Conservation (phyloP, 2,113 vertebrate species). For the Cichladusa arquata region DNA sequence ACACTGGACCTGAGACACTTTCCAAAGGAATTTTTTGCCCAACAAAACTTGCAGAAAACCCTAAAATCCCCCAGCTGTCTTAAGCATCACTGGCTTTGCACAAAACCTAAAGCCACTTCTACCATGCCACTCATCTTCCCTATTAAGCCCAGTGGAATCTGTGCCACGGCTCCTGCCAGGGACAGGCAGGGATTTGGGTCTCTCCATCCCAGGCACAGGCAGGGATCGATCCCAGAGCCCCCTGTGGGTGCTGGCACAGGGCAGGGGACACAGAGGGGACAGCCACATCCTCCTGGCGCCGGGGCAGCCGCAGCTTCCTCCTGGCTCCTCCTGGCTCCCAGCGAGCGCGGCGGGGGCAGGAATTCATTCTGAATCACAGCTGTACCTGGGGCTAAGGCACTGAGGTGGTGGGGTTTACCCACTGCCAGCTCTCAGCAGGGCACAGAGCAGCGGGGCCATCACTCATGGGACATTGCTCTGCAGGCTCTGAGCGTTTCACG, state of each 20-base stretch:
- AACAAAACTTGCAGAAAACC: neutral
- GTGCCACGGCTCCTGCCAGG: accelerated
- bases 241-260: neutral
- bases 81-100: constrained; percentile 13
- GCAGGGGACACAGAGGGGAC: neutral
- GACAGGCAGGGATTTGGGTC: accelerated
- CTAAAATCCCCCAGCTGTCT: constrained; percentile 1
- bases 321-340: neutral
- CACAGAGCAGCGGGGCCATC: neutral
- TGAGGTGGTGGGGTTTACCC: neutral
- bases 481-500: neutral
- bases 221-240: accelerated
- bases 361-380: constrained; percentile 19
- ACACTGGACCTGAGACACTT: accelerated
- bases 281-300: neutral
- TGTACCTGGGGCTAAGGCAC: constrained; percentile 4
- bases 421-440: neutral
- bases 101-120: constrained; percentile 45
- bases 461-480: neutral
- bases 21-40: neutral
- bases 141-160: neutral
- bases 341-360: neutral
- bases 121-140: constrained; percentile 10
- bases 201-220: neutral
- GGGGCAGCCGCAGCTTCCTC: neutral